phyloP scores from a whole-genome alignment of 2,797 vertebrate species.

The Fundulus diaphanus region DNA sequence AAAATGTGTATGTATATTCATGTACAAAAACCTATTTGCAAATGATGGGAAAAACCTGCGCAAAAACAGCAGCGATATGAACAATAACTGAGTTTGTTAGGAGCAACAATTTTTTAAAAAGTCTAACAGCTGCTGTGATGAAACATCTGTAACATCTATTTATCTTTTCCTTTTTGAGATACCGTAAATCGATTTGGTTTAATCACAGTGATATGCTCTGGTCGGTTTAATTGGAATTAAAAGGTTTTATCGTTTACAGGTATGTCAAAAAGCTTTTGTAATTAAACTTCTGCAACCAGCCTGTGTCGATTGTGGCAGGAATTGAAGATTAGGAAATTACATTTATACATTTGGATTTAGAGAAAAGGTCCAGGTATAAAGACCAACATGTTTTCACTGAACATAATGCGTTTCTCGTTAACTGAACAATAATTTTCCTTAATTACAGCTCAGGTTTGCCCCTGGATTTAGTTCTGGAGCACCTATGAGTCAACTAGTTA shows the following conservation, averaged over 20 bases:
- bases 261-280: background rate
- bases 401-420: background rate
- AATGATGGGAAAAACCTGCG: too few relatives aligned
- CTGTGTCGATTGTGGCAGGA: background rate
- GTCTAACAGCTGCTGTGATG: too few relatives aligned
- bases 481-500: background rate
- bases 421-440: background rate
- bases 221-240: constrained; percentile 2
- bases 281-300: background rate
- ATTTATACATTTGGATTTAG: background rate
- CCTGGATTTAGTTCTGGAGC: background rate
- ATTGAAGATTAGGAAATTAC: background rate
- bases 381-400: background rate
- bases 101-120: too few relatives aligned
- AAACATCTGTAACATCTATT: background rate
- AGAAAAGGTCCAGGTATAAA: background rate
- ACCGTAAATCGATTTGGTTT: background rate
- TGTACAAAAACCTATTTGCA: too few relatives aligned
- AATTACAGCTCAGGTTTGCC: background rate
- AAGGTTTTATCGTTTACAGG: background rate
- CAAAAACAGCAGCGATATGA: too few relatives aligned
- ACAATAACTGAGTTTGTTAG: too few relatives aligned
- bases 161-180: background rate
- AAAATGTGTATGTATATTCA: too few relatives aligned
- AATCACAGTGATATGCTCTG: background rate